These are phyloP conservation scores for Apamea monoglypha DNA, from an alignment of 2,888 invertebrate genomes.

Conservation along the genomic window DNA sequence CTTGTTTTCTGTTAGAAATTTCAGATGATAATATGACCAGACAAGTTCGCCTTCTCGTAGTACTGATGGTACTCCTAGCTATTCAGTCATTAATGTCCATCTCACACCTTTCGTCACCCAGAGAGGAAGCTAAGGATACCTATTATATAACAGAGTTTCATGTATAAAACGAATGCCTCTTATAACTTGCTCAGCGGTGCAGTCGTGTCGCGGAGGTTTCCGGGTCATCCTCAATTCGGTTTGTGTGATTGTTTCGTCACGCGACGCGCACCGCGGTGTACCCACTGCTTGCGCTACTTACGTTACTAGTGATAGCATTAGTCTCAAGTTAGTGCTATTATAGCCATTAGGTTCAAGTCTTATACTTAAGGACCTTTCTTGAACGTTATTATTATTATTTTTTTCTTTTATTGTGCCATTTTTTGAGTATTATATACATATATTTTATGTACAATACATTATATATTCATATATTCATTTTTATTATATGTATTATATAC, in stretches of 20 bases:
- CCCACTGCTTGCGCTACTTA: slow-evolving; percentile 55
- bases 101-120: background rate
- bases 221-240: slow-evolving; percentile 72
- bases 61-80: background rate
- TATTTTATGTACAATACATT: no score
- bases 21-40: background rate
- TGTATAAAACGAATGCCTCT: slow-evolving; percentile 17
- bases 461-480: no score
- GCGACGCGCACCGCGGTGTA: slow-evolving; percentile 57
- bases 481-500: no score
- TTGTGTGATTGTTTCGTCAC: slow-evolving; percentile 69
- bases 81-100: background rate
- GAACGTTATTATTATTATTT: no score
- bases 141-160: background rate
- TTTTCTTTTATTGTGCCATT: no score
- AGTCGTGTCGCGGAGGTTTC: slow-evolving; percentile 67
- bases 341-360: no score
- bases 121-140: no score
- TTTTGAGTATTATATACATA: no score
- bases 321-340: slow-evolving; percentile 17
- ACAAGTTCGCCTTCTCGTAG: background rate
- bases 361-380: no score
- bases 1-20: no score
- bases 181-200: slow-evolving; percentile 46
- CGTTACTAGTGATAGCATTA: slow-evolving; percentile 14